A percentile compares a stretch with the other conserved stretches of the same genome.
These are phyloP conservation scores for Dipodomys merriami DNA, from an alignment of 2,113 vertebrate genomes.

Conservation along the genomic window DNA sequence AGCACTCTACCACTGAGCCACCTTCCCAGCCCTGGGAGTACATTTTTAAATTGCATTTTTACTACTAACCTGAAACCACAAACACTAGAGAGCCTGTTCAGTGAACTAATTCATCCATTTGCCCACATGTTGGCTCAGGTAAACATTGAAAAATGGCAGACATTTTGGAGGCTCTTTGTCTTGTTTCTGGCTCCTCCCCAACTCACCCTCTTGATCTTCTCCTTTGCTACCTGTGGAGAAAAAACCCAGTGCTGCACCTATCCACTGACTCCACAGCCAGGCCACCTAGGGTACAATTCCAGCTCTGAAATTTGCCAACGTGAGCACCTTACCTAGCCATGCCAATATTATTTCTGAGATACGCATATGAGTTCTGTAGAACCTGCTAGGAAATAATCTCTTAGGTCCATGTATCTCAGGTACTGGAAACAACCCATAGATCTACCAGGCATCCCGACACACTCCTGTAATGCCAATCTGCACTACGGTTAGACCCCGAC, in stretches of 20 bases:
- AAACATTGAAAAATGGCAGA: not conserved
- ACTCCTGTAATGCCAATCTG: no score
- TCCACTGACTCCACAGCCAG: not conserved
- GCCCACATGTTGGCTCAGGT: not conserved
- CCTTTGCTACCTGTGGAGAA: not conserved
- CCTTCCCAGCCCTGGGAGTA: not conserved
- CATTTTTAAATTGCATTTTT: conserved; percentile 47
- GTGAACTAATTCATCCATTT: conserved; percentile 5
- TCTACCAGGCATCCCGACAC: no score
- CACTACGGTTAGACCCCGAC: no score
- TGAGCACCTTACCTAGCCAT: not conserved
- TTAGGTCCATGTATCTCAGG: not conserved
- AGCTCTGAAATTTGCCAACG: not conserved
- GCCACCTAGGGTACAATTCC: not conserved
- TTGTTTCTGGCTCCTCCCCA: not conserved
- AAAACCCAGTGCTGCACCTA: not conserved
- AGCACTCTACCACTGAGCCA: no score
- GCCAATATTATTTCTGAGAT: not conserved
- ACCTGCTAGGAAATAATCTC: not conserved
- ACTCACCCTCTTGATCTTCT: not conserved
- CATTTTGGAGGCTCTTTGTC: not conserved
- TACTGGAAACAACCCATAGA: not conserved
- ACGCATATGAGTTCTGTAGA: not conserved
- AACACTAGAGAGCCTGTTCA: not conserved
- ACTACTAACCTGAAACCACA: conserved; percentile 43